These are phyloP conservation scores for Sisyra nigra DNA, from an alignment of 2,888 invertebrate species.

Conservation along the genomic window DNA sequence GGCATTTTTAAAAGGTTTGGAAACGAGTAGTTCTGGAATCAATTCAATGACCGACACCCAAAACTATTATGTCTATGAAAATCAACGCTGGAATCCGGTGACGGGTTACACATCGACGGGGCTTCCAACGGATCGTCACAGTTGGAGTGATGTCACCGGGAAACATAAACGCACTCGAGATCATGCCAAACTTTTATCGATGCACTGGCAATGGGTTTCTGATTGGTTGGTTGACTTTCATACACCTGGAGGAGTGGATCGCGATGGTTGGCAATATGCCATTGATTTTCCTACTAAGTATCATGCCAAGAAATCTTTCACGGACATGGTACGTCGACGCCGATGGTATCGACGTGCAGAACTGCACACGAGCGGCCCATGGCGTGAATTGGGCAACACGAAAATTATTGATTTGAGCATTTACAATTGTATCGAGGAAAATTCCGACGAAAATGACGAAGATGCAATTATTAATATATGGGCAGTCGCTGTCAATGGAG, in stretches of 20 bases:
- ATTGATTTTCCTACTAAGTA: conserved; percentile 80
- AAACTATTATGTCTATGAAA: conserved; percentile 81
- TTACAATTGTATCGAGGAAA: conserved; percentile 23
- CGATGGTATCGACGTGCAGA: conserved; percentile 75
- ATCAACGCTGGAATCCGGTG: conserved; percentile 87
- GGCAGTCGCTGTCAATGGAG: conserved; percentile 77
- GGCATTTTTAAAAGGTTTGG: conserved; percentile 54
- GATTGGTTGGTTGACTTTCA: conserved; percentile 91
- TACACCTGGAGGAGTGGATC: conserved; percentile 76
- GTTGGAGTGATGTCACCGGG: conserved; percentile 86
- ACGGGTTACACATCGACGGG: conserved; percentile 77
- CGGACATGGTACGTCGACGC: conserved; percentile 74
- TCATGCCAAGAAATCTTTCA: conserved; percentile 71
- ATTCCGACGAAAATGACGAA: conserved; percentile 19
- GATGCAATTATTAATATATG: conserved; percentile 47
- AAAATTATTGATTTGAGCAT: conserved; percentile 67
- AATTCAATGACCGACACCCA: conserved; percentile 72
- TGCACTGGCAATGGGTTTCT: conserved; percentile 83
- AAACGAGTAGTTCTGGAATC: conserved; percentile 38
- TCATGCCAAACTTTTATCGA: conserved; percentile 67
- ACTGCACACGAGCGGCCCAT: conserved; percentile 70
- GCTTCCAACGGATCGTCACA: conserved; percentile 70
- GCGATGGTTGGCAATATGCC: conserved; percentile 91
- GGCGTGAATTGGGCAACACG: conserved; percentile 76
- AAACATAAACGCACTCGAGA: conserved; percentile 71